These are phyloP conservation scores for Abrostola tripartita DNA, from an alignment of 2,888 invertebrate genomes.

Conservation along the genomic window DNA sequence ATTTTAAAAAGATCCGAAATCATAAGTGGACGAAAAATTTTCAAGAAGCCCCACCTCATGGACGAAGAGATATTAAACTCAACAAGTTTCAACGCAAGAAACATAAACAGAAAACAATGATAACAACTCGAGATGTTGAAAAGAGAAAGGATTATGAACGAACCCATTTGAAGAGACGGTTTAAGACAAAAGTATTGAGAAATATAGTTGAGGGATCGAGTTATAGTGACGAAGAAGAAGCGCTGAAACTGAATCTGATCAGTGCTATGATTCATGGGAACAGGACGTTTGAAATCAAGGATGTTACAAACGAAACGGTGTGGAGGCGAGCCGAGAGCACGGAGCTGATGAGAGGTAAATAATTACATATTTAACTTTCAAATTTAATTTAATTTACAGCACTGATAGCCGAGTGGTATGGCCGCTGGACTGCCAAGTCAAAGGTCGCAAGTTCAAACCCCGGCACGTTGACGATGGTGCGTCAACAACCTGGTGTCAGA, in stretches of 20 bases:
- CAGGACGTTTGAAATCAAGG: not conserved
- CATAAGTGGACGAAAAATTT: no score
- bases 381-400: no score
- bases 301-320: not conserved
- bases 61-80: no score
- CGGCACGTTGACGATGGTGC: no score
- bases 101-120: not conserved
- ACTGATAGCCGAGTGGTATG: no score
- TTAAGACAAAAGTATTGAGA: constrained; percentile 2
- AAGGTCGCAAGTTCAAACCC: no score
- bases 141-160: not conserved
- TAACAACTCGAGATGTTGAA: not conserved
- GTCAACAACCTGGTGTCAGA: no score
- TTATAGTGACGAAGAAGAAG: constrained; percentile 33
- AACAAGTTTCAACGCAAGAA: not conserved
- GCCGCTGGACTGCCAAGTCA: no score
- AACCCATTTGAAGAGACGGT: no score
- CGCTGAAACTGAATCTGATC: constrained; percentile 14
- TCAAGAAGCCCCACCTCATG: no score
- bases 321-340: not conserved
- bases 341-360: not conserved
- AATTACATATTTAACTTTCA: not conserved
- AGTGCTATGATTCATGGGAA: constrained; percentile 13
- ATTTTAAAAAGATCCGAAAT: not conserved
- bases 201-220: constrained; percentile 27